These are phyloP conservation scores for Poecilia latipinna DNA, from an alignment of 2,113 vertebrate genomes.

Conservation along the genomic window DNA sequence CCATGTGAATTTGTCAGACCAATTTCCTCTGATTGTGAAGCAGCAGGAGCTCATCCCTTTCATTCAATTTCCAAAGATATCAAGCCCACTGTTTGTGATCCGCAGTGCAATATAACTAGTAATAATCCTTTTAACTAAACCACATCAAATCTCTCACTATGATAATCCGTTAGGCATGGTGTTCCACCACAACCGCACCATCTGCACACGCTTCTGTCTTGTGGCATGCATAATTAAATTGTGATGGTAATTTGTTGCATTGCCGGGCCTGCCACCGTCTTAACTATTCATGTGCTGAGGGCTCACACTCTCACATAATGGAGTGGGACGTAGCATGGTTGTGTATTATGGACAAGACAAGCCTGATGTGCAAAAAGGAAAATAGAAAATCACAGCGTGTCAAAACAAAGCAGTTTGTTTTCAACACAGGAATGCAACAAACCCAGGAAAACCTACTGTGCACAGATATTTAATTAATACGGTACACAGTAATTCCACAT, in stretches of 20 bases:
- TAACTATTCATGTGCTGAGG: slow-evolving; percentile 53
- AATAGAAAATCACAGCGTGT: slow-evolving; percentile 18
- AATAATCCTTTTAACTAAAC: slow-evolving; percentile 79
- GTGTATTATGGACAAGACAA: slow-evolving; percentile 46
- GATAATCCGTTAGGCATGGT: slow-evolving; percentile 65
- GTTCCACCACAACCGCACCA: slow-evolving; percentile 54
- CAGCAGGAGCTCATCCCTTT: slow-evolving; percentile 33
- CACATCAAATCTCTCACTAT: slow-evolving; percentile 73
- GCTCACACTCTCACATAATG: slow-evolving; percentile 36
- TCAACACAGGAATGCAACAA: not conserved
- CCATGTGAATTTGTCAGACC: slow-evolving; percentile 34
- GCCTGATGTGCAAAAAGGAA: slow-evolving; percentile 19
- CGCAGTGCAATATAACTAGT: slow-evolving; percentile 43
- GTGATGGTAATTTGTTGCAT: slow-evolving; percentile 64
- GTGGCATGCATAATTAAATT: slow-evolving; percentile 71
- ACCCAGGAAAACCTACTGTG: not conserved
- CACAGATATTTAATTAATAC: not conserved
- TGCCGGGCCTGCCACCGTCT: slow-evolving; percentile 40
- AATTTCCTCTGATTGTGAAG: slow-evolving; percentile 14
- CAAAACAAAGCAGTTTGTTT: slow-evolving; percentile 26
- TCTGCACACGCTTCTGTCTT: slow-evolving; percentile 54
- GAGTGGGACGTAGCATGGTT: slow-evolving; percentile 9
- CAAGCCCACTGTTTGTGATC: slow-evolving; percentile 49
- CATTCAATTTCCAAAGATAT: slow-evolving; percentile 49
- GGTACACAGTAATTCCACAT: not conserved